These are phyloP conservation scores for Eptatretus burgeri DNA, from an alignment of 2,113 vertebrate genomes.

Conservation along the genomic window DNA sequence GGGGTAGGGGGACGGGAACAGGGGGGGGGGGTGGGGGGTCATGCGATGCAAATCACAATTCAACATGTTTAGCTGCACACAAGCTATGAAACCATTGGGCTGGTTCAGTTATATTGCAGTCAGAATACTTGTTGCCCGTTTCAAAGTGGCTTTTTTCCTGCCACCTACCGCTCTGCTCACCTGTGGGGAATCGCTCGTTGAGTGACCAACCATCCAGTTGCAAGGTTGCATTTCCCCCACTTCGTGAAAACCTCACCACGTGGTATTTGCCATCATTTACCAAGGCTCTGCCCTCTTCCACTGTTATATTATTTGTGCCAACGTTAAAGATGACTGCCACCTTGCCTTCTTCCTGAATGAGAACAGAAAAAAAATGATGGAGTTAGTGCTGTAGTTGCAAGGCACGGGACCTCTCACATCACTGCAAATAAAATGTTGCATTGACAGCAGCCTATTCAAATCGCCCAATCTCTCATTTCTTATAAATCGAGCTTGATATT, in stretches of 20 bases:
- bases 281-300: slow-evolving; percentile 48
- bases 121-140: too few species aligned
- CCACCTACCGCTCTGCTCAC: slow-evolving; percentile 16
- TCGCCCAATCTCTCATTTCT: too few species aligned
- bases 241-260: slow-evolving; percentile 76
- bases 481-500: too few species aligned
- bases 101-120: too few species aligned
- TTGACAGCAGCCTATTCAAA: too few species aligned
- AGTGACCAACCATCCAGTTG: slow-evolving; percentile 86
- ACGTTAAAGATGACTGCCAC: slow-evolving; percentile 80
- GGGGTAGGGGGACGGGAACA: too few species aligned
- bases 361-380: slow-evolving; percentile 8
- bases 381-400: background rate
- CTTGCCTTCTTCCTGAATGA: slow-evolving; percentile 44
- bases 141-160: too few species aligned
- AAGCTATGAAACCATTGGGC: too few species aligned
- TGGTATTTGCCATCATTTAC: slow-evolving; percentile 87
- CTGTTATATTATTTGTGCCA: slow-evolving; percentile 71
- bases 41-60: too few species aligned
- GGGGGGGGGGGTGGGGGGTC: too few species aligned
- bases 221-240: slow-evolving; percentile 71
- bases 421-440: too few species aligned
- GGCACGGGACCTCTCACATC: background rate
- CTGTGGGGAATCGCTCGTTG: slow-evolving; percentile 71
- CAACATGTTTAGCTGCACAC: too few species aligned